Percentiles rank a stretch among this genome's conserved stretches.
These are phyloP conservation scores for Oreochromis grahami DNA, from an alignment of 2,797 vertebrate species.

Conservation along the genomic window DNA sequence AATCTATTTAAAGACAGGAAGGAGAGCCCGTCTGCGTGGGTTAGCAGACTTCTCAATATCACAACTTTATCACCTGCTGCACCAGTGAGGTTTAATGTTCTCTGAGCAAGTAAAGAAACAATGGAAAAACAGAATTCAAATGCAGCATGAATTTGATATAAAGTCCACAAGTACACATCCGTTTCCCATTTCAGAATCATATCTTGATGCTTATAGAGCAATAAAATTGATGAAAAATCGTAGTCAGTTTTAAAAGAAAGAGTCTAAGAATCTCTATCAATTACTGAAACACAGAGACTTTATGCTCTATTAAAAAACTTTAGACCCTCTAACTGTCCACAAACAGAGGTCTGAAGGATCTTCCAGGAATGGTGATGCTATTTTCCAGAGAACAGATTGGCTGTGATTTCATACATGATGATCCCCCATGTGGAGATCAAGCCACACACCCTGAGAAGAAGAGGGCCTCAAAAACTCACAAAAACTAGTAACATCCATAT, in stretches of 20 bases:
- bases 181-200: background rate
- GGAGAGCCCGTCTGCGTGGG: fast-evolving
- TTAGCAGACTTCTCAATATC: background rate
- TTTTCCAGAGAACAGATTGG: background rate
- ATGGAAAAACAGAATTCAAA: background rate
- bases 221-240: background rate
- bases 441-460: background rate
- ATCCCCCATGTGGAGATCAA: background rate
- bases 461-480: background rate
- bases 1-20: background rate
- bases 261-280: background rate
- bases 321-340: background rate
- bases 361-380: background rate
- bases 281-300: background rate
- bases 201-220: background rate
- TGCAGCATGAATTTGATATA: background rate
- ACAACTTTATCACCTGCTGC: background rate
- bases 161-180: background rate
- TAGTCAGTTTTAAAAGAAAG: background rate
- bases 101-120: background rate
- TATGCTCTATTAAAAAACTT: background rate
- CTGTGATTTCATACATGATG: background rate
- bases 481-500: background rate
- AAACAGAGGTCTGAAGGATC: background rate
- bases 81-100: background rate